Evolutionary conservation across 2,113 vertebrate species (phyloP).

Genomic region (Rhea americana): DNA sequence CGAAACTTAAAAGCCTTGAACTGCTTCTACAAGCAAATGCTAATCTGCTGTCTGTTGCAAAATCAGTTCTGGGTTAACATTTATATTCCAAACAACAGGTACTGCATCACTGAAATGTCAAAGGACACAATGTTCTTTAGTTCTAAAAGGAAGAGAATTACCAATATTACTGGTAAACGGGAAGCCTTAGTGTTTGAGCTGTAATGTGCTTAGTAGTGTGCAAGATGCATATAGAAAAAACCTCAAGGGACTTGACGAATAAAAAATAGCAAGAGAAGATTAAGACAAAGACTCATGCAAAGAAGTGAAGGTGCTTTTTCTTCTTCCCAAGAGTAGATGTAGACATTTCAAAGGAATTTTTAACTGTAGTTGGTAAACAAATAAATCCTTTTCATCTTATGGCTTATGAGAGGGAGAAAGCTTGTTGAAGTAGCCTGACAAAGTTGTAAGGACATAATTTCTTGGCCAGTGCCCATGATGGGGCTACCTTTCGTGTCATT

Average conservation of each 20-base stretch:
- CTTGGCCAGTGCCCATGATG: not conserved
- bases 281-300: constrained; percentile 10
- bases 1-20: not conserved
- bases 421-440: not conserved
- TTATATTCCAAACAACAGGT: not conserved
- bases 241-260: not conserved
- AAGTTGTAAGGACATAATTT: not conserved
- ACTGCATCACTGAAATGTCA: not conserved
- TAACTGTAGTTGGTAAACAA: constrained; percentile 1
- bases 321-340: not conserved
- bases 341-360: constrained; percentile 27
- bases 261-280: not conserved
- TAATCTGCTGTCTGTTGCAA: not conserved
- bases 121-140: not conserved
- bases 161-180: not conserved
- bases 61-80: not conserved
- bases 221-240: not conserved
- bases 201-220: not conserved
- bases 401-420: not conserved
- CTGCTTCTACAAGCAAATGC: not conserved
- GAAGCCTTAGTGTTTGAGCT: constrained; percentile 1
- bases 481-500: not conserved
- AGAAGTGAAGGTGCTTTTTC: not conserved
- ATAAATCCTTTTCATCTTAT: not conserved
- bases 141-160: not conserved